These are phyloP conservation scores for Chymomyza costata DNA, from an alignment of 1,140 invertebrate species.

Conservation along the genomic window DNA sequence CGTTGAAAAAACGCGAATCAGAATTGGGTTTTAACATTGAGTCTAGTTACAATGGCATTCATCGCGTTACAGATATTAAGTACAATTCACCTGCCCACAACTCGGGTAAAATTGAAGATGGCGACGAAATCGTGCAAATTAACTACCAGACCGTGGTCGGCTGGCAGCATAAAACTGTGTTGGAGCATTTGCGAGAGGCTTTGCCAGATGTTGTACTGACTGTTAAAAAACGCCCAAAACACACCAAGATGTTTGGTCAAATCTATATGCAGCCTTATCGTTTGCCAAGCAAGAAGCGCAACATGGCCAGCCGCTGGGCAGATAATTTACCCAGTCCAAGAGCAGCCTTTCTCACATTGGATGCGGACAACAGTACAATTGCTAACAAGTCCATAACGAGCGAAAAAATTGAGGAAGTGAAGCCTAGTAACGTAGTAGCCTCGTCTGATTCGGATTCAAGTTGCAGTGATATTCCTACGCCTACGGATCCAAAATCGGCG, in stretches of 20 bases:
- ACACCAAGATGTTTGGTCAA: constrained; percentile 88
- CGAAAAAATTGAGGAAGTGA: constrained; percentile 28
- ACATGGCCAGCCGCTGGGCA: constrained; percentile 80
- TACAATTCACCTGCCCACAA: constrained; percentile 89
- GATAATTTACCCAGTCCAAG: constrained; percentile 82
- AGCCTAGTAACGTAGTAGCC: constrained; percentile 35
- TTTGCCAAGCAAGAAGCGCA: constrained; percentile 84
- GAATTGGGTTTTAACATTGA: constrained; percentile 89
- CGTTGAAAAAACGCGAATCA: constrained; percentile 88
- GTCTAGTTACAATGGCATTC: constrained; percentile 89
- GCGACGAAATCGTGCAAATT: constrained; percentile 94
- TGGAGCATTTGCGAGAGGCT: constrained; percentile 85
- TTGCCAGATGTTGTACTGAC: constrained; percentile 88
- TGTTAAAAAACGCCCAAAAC: constrained; percentile 88
- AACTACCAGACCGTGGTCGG: constrained; percentile 95
- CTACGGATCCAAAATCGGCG: constrained; percentile 54
- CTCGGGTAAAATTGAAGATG: constrained; percentile 92
- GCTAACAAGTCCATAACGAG: constrained; percentile 68
- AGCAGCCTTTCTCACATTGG: constrained; percentile 79
- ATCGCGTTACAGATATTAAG: constrained; percentile 87
- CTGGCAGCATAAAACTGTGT: constrained; percentile 89
- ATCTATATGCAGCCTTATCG: constrained; percentile 88
- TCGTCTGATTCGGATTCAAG: constrained; percentile 74
- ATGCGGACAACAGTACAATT: constrained; percentile 76
- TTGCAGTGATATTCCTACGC: constrained; percentile 72